Base-by-base conservation (phyloP, 2,797 vertebrate species). In the Dicrostonyx torquatus region DNA sequence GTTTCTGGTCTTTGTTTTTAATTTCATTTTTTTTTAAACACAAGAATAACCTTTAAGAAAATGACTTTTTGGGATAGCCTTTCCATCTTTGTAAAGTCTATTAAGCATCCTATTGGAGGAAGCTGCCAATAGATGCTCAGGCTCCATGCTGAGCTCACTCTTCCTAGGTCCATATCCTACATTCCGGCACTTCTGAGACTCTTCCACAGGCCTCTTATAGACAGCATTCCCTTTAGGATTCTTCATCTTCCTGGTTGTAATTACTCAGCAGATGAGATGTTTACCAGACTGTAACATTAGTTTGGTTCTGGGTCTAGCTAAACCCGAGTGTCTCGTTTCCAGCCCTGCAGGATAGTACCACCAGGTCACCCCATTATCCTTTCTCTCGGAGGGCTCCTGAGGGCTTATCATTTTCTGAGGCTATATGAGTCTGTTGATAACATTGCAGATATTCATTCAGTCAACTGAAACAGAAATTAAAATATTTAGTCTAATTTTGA, bases 401-500 rank as follows among this genome's bases (percentile, higher is more conserved):
- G 20, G 20, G 12, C 12, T 62, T 64, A 50, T 75, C 43, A 77
- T 53, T 62, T 11, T 76, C 83, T 90, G 37, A 45, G 9, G 58
- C 14, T 31, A 53, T 77, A 87, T 87, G 70, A 83, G 50, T 37
- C 45, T 72, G 31, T 60, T n/a, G 50, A 18, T 60, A 31, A 62
- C 53, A 45, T 53, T 77, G 26, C 60, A 76, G 70, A 77, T 15
- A 75, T 14, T 68, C 48, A 40, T 80, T 89, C 40, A 76, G 37
- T 15, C 68, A 95, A 82, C 37, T 58, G 37, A 53, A 60, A 89
- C 20, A 34, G 43, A 85, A 91, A 88, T 58, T 89, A 76, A 86
- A 95, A 82, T 1, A 1, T 2, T 53, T 79, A 45, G 31, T 72
- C 37, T 86, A 50, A 89, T 86, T 91, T 40, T 89, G 31, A 45